Conservation (phyloP, 2,113 vertebrate genomes). For the Cnemophilus loriae region DNA sequence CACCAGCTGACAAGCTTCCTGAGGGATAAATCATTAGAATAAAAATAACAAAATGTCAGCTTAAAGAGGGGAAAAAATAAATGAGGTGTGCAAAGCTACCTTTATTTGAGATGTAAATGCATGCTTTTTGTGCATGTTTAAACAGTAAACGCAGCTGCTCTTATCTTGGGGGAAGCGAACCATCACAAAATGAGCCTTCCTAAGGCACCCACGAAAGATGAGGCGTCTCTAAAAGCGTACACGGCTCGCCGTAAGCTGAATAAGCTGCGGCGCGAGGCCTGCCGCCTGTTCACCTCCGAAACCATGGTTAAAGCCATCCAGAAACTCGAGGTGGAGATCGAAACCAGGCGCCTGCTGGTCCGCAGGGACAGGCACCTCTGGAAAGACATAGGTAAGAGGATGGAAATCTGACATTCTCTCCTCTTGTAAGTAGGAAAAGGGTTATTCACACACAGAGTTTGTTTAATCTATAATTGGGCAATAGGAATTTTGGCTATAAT, state of each 20-base stretch:
- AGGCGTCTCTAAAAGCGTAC: conserved; percentile 88
- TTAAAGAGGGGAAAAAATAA: not conserved
- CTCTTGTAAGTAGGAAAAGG: not conserved
- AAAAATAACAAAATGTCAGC: not conserved
- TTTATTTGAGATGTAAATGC: not conserved
- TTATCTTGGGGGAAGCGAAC: conserved; percentile 75
- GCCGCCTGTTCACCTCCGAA: conserved; percentile 83
- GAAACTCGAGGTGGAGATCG: conserved; percentile 88
- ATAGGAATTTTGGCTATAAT: not conserved
- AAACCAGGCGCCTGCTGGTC: conserved; percentile 80
- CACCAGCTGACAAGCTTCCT: not conserved
- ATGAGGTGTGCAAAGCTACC: not conserved
- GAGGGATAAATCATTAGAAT: not conserved
- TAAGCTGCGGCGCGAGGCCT: conserved; percentile 83
- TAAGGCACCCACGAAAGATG: conserved; percentile 92
- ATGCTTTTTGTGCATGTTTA: not conserved
- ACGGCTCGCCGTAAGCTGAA: conserved; percentile 83
- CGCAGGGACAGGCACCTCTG: conserved; percentile 92
- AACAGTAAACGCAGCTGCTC: conserved; percentile 82
- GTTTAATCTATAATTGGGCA: not conserved
- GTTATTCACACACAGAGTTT: not conserved
- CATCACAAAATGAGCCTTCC: conserved; percentile 75
- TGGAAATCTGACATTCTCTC: not conserved
- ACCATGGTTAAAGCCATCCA: conserved; percentile 85
- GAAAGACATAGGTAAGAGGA: conserved; percentile 89